A percentile compares a stretch with the other conserved stretches of the same genome.
Conservation (phyloP, 1,140 invertebrate genomes). For the Meteorus sp. region DNA sequence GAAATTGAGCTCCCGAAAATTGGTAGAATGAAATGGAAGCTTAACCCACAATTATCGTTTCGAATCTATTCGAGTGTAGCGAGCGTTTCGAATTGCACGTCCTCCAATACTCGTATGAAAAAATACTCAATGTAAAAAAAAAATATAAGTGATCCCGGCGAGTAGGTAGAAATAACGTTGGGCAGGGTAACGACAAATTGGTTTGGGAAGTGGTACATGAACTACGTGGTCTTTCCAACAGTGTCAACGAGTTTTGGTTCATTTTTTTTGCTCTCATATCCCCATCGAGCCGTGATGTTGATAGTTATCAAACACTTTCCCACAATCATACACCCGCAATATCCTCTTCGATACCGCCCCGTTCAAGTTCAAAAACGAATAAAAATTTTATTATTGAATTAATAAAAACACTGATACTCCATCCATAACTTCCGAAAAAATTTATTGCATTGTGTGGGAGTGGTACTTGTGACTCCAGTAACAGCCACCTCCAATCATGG, state of each 20-base stretch:
- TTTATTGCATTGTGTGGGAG: no score
- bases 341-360: no score
- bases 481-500: no score
- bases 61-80: constrained; percentile 10
- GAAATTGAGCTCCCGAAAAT: constrained; percentile 25
- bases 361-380: no score
- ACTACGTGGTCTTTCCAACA: constrained; percentile 1
- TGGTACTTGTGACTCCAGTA: no score
- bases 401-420: no score
- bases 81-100: background rate
- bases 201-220: constrained; percentile 9
- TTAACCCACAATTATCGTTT: constrained; percentile 27
- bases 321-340: no score
- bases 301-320: background rate
- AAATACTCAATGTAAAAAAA: background rate
- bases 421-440: no score
- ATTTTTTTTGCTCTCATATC: background rate
- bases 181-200: constrained; percentile 6
- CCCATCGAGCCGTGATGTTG: background rate
- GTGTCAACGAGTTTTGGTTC: background rate
- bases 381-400: no score
- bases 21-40: constrained; percentile 25
- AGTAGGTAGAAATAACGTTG: background rate
- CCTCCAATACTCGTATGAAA: background rate
- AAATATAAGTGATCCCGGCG: background rate